Conservation (phyloP, 2,797 vertebrate species). For the Staurois parvus region DNA sequence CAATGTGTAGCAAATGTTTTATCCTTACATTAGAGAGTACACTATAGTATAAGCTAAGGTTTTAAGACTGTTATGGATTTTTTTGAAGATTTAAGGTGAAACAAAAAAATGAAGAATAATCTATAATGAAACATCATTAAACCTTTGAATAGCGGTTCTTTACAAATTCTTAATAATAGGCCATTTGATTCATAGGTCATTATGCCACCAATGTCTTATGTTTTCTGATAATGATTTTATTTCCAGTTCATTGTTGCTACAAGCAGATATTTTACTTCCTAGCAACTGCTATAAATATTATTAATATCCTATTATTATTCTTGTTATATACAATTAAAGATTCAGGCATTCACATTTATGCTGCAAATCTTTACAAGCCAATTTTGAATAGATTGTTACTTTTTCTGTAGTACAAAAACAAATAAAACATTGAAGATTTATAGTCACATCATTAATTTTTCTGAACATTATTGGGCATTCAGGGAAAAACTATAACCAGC, state of each 20-base stretch:
- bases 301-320: slow-evolving; percentile 4
- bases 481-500: slow-evolving; percentile 7
- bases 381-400: background rate
- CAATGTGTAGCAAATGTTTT: too few relatives aligned
- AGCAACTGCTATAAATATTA: background rate
- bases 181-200: background rate
- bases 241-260: background rate
- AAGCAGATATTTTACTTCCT: background rate
- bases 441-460: background rate
- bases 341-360: slow-evolving; percentile 4
- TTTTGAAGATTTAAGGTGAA: background rate
- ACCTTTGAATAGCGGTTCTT: background rate
- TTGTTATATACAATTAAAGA: slow-evolving; percentile 2
- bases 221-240: background rate
- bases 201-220: background rate
- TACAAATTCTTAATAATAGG: background rate
- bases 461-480: background rate
- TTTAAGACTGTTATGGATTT: background rate
- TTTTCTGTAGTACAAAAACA: background rate
- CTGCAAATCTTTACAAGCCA: background rate
- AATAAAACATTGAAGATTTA: background rate
- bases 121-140: background rate
- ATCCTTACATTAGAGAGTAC: too few relatives aligned
- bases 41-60: too few relatives aligned
- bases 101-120: too few relatives aligned